These are phyloP conservation scores for Alligator sinensis DNA, from an alignment of 2,113 vertebrate genomes.

Conservation along the genomic window DNA sequence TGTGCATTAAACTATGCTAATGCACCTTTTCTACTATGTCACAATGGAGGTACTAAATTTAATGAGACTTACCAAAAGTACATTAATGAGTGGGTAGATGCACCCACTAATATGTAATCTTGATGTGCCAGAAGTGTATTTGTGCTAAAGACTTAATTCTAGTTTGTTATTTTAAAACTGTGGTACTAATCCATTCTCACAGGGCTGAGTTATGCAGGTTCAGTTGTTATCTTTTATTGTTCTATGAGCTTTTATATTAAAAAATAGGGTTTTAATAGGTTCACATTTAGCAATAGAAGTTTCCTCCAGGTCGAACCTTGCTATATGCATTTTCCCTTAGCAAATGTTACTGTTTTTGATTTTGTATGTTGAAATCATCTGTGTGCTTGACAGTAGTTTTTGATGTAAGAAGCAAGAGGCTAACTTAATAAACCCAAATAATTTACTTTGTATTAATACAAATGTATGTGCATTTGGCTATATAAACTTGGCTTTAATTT, in stretches of 20 bases:
- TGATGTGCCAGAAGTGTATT: not conserved
- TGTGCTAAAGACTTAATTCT: not conserved
- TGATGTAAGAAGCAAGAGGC: not conserved
- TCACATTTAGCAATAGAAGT: accelerated
- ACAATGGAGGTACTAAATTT: too few relatives aligned
- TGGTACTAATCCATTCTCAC: not conserved
- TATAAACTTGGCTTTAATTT: not conserved
- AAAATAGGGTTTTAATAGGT: not conserved
- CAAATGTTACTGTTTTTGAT: not conserved
- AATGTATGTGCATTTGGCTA: not conserved
- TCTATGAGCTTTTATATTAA: not conserved
- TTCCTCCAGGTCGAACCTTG: not conserved
- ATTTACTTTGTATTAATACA: not conserved
- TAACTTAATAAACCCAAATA: not conserved
- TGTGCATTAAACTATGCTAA: too few relatives aligned
- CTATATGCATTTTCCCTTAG: not conserved
- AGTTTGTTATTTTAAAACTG: not conserved
- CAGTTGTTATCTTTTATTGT: accelerated
- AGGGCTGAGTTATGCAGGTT: not conserved
- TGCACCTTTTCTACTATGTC: too few relatives aligned
- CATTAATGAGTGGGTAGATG: too few relatives aligned
- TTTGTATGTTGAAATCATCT: not conserved
- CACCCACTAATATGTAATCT: not conserved
- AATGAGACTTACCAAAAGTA: too few relatives aligned
- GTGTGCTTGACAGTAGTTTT: not conserved